Base-by-base conservation (phyloP, 2,888 invertebrate genomes). In the Phortica okadai region DNA sequence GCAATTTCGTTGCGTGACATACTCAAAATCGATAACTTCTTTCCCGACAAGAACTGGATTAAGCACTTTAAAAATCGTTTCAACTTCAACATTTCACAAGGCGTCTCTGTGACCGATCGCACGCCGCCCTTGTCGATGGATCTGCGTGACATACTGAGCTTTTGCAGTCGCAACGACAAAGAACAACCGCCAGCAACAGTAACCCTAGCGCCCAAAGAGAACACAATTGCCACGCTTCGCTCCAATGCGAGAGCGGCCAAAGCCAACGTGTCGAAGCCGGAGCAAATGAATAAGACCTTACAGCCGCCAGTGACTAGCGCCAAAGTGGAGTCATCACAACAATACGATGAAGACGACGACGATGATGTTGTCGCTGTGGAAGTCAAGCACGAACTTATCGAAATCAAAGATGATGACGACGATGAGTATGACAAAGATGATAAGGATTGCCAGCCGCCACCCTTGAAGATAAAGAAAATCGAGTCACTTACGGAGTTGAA, bases 11-110 rank as follows among this genome's bases (percentile, higher is more conserved):
- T 90, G 59, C 82, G 87, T 33, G 89, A 90, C 25, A 89, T 89
- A 69, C 77, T 90, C 0, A 90, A 90, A 58, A 89, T 90, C 6
- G 89, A 89, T 21, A 86, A 89, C 72, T 90, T 90, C 77, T 82
- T 88, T 74, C 90, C 90, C 16, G 87, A 87, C 64, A 83, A 82
- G 16, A 79, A 76, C 6, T 90, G 90, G 90, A 84, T 90, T 45
- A 80, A 84, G 33, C 81, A 83, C n/a, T 90, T 90, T 72, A 88
- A 83, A 73, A 84, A 76, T 3, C 81, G 83, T 33, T 84, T 83
- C 72, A 82, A 86, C 66, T 87, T 87, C 6, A 83, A 79, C 58
- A 83, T 88, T 58, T 81, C 84, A 0, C 83, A 84, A 25, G 80
- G 82, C 5, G 81, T 83, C 3, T 77, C 79, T 0, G 58, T 79